Base-by-base conservation (phyloP, 2,797 vertebrate genomes). In the Erethizon dorsatum region DNA sequence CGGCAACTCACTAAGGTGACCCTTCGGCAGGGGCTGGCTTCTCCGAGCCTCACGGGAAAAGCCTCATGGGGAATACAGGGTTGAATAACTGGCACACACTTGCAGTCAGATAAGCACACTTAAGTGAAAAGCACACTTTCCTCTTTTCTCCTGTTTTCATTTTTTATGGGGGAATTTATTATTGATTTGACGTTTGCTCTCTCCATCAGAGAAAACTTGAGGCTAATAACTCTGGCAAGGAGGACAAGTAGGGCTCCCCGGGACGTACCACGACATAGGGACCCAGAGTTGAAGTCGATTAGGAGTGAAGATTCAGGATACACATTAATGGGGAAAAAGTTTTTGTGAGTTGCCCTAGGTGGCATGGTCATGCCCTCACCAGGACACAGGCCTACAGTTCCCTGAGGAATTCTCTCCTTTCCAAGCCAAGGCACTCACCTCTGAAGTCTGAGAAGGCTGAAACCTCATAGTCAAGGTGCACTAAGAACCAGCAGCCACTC, bases 201-300 rank as follows among this genome's bases (percentile, higher is more conserved):
- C 95, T 54, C 57, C 88, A 95, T 80, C 89, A 90, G 94, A 97
- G 94, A 95, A 94, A 95, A 18, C 61, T 88, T 86, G 50, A 88
- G 83, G 75, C 26, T 61, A 57, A 56, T 57, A 50, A 89, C n/a
- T 12, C 78, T 37, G 22, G 61, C 41, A 47, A 71, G 52, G 33
- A 54, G 31, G 33, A 28, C 15, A 84, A 63, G 54, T 5, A 63
- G 20, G 14, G 4, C 10, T n/a, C 41, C 15, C 28, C 28, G 56
- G 20, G 65, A 91, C 57, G 11, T 11, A 75, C 22, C 54, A 50
- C 1, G 59, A 67, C 52, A 15, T 50, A 57, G 8, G n/a, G 57
- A 10, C 41, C 26, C 15, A 0, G 9, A 56, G 50, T 45, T 91
- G 83, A 67, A 89, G 41, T 80, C 75, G 69, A 5, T 15, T 1